Conservation (phyloP, 2,113 vertebrate genomes). For the Epinephelus fuscoguttatus region DNA sequence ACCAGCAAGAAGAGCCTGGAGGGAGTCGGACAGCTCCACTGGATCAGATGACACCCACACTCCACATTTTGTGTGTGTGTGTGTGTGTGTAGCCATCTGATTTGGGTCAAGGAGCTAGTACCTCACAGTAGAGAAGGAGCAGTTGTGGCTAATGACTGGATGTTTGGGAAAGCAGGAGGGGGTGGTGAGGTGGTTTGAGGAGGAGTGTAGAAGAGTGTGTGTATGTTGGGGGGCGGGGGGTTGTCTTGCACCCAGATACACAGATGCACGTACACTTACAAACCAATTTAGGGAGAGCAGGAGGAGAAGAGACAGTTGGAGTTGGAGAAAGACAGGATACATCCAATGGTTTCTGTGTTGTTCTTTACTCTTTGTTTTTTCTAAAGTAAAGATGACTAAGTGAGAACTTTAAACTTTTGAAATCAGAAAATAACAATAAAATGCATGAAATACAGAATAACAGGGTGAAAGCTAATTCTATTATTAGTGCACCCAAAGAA, state of each 20-base stretch:
- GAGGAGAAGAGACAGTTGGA: background rate
- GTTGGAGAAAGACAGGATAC: background rate
- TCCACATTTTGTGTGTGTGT: constrained; percentile 26
- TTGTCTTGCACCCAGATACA: too few species aligned
- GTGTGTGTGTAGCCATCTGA: constrained; percentile 42
- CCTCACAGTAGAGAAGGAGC: constrained; percentile 49
- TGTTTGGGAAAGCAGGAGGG: constrained; percentile 27
- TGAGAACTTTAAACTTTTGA: background rate
- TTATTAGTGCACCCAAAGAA: background rate
- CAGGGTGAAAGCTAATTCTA: background rate
- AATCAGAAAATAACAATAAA: background rate
- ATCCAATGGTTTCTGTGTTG: background rate
- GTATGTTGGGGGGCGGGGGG: background rate
- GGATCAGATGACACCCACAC: constrained; percentile 80
- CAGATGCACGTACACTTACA: constrained; percentile 15
- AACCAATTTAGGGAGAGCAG: constrained; percentile 1
- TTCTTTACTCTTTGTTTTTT: background rate
- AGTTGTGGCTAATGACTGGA: constrained; percentile 43
- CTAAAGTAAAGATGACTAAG: too few species aligned
- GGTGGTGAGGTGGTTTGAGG: background rate
- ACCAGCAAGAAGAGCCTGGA: constrained; percentile 57
- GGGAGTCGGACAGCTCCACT: constrained; percentile 68
- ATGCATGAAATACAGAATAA: background rate
- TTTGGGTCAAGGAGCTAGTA: constrained; percentile 68
- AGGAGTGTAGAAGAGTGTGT: background rate